Percentiles rank a stretch among this genome's conserved stretches.
These are phyloP conservation scores for Brachymystax lenok DNA, from an alignment of 2,797 vertebrate genomes.

Conservation along the genomic window DNA sequence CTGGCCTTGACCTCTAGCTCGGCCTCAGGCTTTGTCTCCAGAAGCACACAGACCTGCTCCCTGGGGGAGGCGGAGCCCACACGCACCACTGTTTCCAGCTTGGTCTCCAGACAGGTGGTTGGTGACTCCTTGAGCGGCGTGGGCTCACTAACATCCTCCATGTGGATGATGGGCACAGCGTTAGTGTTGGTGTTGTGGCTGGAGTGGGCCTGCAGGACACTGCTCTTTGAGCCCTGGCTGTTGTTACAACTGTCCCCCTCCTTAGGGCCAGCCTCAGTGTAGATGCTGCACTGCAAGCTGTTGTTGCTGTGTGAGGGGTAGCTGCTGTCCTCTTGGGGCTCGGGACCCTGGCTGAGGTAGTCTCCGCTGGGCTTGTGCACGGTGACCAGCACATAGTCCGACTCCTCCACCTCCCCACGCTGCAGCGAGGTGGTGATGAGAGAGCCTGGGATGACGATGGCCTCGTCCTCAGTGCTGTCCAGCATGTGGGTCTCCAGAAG, in stretches of 20 bases:
- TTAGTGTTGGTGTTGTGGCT: not conserved
- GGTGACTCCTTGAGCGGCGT: conserved; percentile 68
- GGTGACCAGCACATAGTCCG: conserved; percentile 95
- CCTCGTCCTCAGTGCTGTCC: conserved; percentile 93
- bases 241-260: conserved; percentile 68
- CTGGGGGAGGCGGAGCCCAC: conserved; percentile 64
- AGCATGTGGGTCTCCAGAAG: conserved; percentile 93
- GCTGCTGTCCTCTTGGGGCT: conserved; percentile 33
- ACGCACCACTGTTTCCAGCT: conserved; percentile 79
- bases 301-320: conserved; percentile 49
- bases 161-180: conserved; percentile 33
- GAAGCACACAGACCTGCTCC: conserved; percentile 62
- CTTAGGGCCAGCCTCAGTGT: conserved; percentile 62
- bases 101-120: conserved; percentile 68
- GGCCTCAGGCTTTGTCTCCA: conserved; percentile 28
- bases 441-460: conserved; percentile 94
- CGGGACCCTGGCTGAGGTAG: conserved; percentile 78
- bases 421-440: conserved; percentile 96
- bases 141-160: conserved; percentile 61
- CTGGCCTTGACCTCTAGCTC: conserved; percentile 36
- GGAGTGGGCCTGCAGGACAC: conserved; percentile 56
- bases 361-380: conserved; percentile 91
- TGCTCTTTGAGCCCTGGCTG: conserved; percentile 68
- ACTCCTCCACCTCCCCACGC: conserved; percentile 96
- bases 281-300: conserved; percentile 85